A percentile compares a stretch with the other conserved stretches of the same genome.
Conservation (phyloP, 2,113 vertebrate species). For the Myrmecophaga tridactyla region DNA sequence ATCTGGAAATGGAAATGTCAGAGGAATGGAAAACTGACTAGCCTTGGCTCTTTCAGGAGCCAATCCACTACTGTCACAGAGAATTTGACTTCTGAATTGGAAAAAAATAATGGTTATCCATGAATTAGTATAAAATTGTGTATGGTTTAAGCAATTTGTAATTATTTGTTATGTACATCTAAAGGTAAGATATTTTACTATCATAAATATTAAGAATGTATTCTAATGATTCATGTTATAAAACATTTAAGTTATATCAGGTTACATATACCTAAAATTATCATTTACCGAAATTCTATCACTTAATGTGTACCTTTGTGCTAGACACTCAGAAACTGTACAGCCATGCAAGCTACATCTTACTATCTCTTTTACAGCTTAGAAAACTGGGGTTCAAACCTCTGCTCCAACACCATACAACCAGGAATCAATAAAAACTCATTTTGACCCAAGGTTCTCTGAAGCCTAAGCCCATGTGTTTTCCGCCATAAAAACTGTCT, state of each 20-base stretch:
- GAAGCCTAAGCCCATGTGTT: not conserved
- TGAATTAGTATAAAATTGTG: not conserved
- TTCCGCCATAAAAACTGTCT: not conserved
- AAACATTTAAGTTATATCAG: not conserved
- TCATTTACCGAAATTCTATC: not conserved
- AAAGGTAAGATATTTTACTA: slow-evolving; percentile 11
- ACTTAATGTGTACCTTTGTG: not conserved
- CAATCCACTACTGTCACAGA: not conserved
- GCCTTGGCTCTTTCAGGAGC: not conserved
- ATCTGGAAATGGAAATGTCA: not conserved
- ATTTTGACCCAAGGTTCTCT: not conserved
- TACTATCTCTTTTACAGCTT: not conserved
- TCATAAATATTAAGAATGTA: not conserved
- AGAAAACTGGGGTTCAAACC: not conserved
- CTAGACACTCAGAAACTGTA: not conserved
- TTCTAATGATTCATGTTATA: not conserved
- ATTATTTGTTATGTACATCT: not conserved
- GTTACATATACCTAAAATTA: not conserved
- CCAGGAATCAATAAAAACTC: not conserved
- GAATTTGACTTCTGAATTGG: slow-evolving; percentile 32
- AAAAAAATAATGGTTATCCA: not conserved
- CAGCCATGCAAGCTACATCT: not conserved
- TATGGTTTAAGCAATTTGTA: not conserved
- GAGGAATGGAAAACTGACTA: not conserved
- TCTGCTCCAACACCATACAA: not conserved